These are phyloP conservation scores for Pseudopodoces humilis DNA, from an alignment of 2,113 vertebrate species.

Conservation along the genomic window DNA sequence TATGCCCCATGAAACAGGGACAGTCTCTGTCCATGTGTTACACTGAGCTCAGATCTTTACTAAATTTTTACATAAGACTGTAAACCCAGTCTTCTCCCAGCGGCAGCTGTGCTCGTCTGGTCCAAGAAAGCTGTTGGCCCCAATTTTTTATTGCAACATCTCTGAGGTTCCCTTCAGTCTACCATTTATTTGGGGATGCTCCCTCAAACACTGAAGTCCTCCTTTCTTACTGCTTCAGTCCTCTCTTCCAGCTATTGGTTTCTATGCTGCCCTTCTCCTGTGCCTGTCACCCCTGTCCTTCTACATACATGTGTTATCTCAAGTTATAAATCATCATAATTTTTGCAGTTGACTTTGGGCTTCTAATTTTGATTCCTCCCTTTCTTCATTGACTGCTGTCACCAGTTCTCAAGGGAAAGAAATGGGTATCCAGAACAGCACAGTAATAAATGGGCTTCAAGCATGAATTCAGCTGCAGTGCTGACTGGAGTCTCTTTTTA, in stretches of 20 bases:
- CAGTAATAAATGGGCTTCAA: not conserved
- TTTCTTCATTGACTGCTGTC: not conserved
- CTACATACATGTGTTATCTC: not conserved
- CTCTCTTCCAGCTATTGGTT: not conserved
- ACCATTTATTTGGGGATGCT: not conserved
- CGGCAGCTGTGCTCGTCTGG: not conserved
- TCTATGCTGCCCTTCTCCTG: not conserved
- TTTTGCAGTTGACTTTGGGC: not conserved
- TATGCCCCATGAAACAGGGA: not conserved
- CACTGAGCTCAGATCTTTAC: not conserved
- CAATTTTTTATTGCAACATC: not conserved
- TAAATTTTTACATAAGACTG: not conserved
- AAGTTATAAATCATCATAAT: not conserved
- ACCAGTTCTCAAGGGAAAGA: not conserved
- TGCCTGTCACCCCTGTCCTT: not conserved
- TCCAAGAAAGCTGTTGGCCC: not conserved
- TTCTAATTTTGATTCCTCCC: not conserved
- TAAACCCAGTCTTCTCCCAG: not conserved
- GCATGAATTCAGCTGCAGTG: not conserved
- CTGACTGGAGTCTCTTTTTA: not conserved
- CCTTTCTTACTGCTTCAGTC: not conserved
- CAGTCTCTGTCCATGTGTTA: not conserved
- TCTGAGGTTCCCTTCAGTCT: not conserved
- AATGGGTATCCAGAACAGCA: not conserved
- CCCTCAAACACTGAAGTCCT: not conserved